Base-by-base conservation (phyloP, 2,797 vertebrate genomes). In the Erethizon dorsatum region DNA sequence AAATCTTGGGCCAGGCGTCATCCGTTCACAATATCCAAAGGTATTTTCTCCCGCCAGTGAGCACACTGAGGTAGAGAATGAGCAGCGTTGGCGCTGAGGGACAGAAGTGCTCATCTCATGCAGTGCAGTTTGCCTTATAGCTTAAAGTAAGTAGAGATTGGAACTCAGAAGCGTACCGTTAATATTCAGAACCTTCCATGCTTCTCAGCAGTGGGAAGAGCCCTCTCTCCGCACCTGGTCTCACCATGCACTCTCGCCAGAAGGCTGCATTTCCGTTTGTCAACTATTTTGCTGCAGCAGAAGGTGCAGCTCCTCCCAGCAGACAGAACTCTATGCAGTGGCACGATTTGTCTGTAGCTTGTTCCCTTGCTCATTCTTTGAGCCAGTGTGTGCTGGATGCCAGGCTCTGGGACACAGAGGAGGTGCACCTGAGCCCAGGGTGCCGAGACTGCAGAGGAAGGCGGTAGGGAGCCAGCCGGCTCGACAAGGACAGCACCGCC, bases 401-500 rank as follows among this genome's bases (percentile, higher is more conserved):
- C 54, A 22, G 59, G 9, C 56, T 6, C 63, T 37, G 11, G 20
- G n/a, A 11, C 6, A 31, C 7, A 4, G 52, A 13, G 3, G 11
- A 67, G 17, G 26, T 18, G 6, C 47, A 6, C 37, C 37, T 67
- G 20, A 45, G 11, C 52, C 83, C 18, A 10, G 26, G 11, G 13
- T 5, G 7, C 33, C 11, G 1, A 7, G 9, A 6, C 56, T 47
- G 57, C 18, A 41, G n/a, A 73, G n/a, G 59, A 54, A 69, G 26
- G 50, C 33, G 37, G 31, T 14, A 15, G n/a, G 47, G 37, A 69
- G 28, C 15, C 52, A 11, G 69, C 28, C 37, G 20, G 54, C 0
- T 15, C 6, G 9, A 22, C 41, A n/a, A 5, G 6, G 17, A 12
- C 31, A 0, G 0, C 31, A 1, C 56, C 26, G 0, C 6, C 6